phyloP scores from a whole-genome alignment of 1,140 invertebrate genomes.

The Drosophila neocordata region DNA sequence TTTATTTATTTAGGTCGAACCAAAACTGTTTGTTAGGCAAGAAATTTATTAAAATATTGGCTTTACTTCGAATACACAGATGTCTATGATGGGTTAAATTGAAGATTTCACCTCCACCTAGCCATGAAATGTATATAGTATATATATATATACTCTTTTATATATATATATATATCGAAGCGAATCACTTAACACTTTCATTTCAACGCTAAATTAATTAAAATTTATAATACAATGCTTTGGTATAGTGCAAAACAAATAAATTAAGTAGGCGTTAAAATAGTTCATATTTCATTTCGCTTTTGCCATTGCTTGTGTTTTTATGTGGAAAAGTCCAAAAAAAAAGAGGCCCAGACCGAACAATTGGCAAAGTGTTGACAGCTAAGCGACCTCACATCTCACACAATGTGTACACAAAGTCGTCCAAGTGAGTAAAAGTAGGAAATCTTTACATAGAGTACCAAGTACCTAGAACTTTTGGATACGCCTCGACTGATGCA shows the following conservation, averaged over 20 bases:
- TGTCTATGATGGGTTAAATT: constrained; percentile 47
- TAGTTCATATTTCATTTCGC: constrained; percentile 81
- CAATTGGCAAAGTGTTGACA: constrained; percentile 80
- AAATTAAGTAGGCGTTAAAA: constrained; percentile 83
- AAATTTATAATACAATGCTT: constrained; percentile 62
- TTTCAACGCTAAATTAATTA: constrained; percentile 79
- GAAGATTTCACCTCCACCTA: background rate
- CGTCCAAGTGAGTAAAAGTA: background rate
- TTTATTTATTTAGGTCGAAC: constrained; percentile 80
- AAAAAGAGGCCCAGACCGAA: constrained; percentile 54
- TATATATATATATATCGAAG: constrained; percentile 20
- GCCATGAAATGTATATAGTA: background rate
- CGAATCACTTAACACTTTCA: constrained; percentile 71
- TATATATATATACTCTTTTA: constrained; percentile 31
- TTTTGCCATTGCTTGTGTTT: constrained; percentile 12
- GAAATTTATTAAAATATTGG: constrained; percentile 66
- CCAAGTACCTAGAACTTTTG: constrained; percentile 17
- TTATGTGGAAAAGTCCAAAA: constrained; percentile 64
- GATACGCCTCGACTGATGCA: constrained; percentile 37
- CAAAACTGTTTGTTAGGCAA: constrained; percentile 49
- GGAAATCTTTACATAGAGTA: background rate
- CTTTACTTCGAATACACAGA: constrained; percentile 39
- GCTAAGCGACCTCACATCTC: constrained; percentile 1
- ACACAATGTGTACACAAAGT: constrained; percentile 49
- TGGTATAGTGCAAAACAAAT: constrained; percentile 50